Base-by-base conservation (phyloP, 2,113 vertebrate species). In the Myotis yumanensis region DNA sequence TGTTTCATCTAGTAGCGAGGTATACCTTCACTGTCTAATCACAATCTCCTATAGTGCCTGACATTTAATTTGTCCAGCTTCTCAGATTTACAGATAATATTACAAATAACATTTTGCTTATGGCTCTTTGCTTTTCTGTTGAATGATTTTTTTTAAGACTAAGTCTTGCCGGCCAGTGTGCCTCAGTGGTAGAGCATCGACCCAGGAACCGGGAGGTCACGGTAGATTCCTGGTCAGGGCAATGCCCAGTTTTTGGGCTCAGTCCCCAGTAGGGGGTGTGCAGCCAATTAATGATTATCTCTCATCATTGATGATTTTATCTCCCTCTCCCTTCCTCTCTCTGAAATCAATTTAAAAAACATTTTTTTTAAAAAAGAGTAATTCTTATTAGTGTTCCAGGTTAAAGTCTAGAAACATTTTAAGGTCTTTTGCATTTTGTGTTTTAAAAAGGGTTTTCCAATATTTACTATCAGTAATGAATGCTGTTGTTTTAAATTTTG, bases 331-430 rank as follows among this genome's bases (percentile, higher is more conserved):
- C 57, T 25, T 59, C 57, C 22, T 62, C 59, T 62, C 59, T 28
- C 59, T 28, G 59, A 62, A 62, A 62, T 62, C 23, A 62, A 62
- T 28, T 62, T 0, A 62, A 62, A 43, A 62, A 62, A 62, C 59
- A 10, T 28, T 62, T 51, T 48, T 51, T 15, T 51, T 51, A 62
- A 64, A 64, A 20, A 81, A 77, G 35, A 79, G 14, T 62, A 57
- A 69, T 76, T 89, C 35, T 91, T 30, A 71, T 40, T 54, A 23
- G 4, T 73, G 30, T 51, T 81, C 48, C 14, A 85, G 40, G 8
- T 52, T 75, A 90, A 82, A 90, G 62, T 82, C 51, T 86, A 89
- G 75, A 88, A 35, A 80, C 14, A 88, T 68, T 69, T 94, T 93
- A 86, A 73, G 46, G 52, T 81, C 14, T 32, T 89, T 91, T 64